These are phyloP conservation scores for Pinna nobilis DNA, from an alignment of 1,140 invertebrate species.

Conservation along the genomic window DNA sequence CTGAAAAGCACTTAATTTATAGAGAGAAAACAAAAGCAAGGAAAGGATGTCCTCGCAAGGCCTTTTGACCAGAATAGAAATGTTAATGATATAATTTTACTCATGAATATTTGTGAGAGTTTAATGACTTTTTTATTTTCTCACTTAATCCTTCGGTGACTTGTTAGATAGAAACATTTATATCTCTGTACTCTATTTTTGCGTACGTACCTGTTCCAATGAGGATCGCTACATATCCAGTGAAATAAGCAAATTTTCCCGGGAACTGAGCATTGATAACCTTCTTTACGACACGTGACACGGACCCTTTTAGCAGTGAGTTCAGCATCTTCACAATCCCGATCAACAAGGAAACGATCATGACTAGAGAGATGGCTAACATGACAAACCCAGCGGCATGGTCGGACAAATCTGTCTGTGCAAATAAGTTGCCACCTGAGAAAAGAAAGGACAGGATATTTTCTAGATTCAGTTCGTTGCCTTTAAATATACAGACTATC, in stretches of 20 bases:
- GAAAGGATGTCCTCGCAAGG: too few relatives aligned
- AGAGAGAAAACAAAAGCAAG: too few relatives aligned
- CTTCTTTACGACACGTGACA: slow-evolving; percentile 75
- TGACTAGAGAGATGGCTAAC: slow-evolving; percentile 74
- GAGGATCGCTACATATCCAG: slow-evolving; percentile 78
- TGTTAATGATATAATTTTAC: too few relatives aligned
- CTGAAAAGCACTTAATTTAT: too few relatives aligned
- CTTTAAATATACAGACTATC: too few relatives aligned
- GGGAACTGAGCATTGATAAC: slow-evolving; percentile 77
- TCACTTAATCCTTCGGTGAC: too few relatives aligned
- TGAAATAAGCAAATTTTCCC: slow-evolving; percentile 71
- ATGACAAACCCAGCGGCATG: slow-evolving; percentile 73
- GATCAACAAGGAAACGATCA: slow-evolving; percentile 77
- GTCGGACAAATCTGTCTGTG: slow-evolving; percentile 64
- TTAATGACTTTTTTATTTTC: too few relatives aligned
- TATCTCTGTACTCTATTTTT: too few relatives aligned
- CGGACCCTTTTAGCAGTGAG: slow-evolving; percentile 73
- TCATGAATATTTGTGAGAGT: too few relatives aligned
- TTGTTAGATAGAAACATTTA: too few relatives aligned
- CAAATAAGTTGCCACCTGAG: slow-evolving; percentile 46
- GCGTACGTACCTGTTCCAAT: slow-evolving; percentile 77
- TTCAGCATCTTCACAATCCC: slow-evolving; percentile 79
- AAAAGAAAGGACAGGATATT: slow-evolving; percentile 64
- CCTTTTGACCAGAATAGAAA: too few relatives aligned
- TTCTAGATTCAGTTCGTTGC: too few relatives aligned